Evolutionary conservation across 1,140 invertebrate genomes (phyloP), one percentile per base, ranked within the genome.

Genomic region (Hycleus cichorii): DNA sequence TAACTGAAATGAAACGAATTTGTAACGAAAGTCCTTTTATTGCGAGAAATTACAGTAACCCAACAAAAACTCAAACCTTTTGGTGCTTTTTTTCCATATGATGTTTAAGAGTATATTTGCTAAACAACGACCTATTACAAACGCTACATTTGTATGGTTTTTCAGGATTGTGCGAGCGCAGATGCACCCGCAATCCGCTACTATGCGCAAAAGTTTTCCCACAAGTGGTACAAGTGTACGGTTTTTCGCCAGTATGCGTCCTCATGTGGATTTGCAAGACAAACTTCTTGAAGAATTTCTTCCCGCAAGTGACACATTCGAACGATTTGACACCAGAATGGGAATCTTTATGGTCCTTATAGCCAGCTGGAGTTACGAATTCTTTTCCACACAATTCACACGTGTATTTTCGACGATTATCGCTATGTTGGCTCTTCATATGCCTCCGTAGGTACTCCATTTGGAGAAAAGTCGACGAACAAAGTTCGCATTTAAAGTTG

Each of bases 351-450:
- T 32, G 32, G 4, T 32, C 32, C 2, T 32, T 32, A 7, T 5
- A 7, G 0, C 32, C 32, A 2, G 27, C 38, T 8, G 42, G 47
- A 10, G 25, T 53, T 0, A 85, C 88, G 73, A 93, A 93, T 6
- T 84, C 78, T 69, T 90, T 84, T 7, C 85, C 80, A 72, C 90
- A 93, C 54, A 79, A 76, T 59, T 78, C 78, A 69, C 86, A 87
- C 42, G 78, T 77, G 67, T 82, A 84, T 18, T 84, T 84, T 68
- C 82, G 80, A 64, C 24, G 12, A 43, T 85, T 81, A 0, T 82
- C 83, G 1, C 80, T 83, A 71, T 85, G 83, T 10, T 82, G 79
- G 24, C 83, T 46, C 5, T 27, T 76, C 65, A 83, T 78, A 69
- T 85, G 83, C 46, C 81, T 74, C 32, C 78, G 80, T 27, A 85